Percentiles rank a stretch among this genome's conserved stretches.
phyloP scores from a whole-genome alignment of 2,888 invertebrate species.

The Nysson spinosus region DNA sequence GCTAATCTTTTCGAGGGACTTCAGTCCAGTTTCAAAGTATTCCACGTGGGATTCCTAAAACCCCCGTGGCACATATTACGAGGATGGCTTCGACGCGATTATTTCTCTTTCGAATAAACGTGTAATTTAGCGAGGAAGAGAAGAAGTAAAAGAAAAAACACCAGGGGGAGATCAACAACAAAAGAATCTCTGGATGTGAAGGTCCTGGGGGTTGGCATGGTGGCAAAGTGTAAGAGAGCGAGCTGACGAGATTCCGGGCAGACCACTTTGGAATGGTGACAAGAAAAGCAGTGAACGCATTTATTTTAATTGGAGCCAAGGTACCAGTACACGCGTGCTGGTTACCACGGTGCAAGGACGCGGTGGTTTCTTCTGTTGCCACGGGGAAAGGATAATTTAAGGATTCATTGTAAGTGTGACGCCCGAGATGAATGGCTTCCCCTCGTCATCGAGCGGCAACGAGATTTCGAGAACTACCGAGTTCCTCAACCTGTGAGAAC shows the following conservation, averaged over 20 bases:
- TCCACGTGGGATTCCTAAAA: too few species aligned
- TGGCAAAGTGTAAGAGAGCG: neutral
- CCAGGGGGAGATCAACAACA: constrained; percentile 11
- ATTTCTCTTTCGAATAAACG: too few species aligned
- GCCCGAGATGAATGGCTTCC: constrained; percentile 55
- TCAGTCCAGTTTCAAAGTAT: too few species aligned
- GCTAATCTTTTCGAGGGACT: too few species aligned
- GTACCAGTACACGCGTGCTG: constrained; percentile 45
- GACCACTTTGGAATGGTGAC: constrained; percentile 50
- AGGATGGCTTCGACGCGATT: too few species aligned
- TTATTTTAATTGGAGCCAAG: constrained; percentile 62
- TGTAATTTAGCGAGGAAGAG: neutral
- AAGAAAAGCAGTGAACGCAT: constrained; percentile 63
- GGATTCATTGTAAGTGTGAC: constrained; percentile 58
- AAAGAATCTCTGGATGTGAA: neutral
- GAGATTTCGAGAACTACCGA: constrained; percentile 5
- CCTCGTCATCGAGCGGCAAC: constrained; percentile 50
- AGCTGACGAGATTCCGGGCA: constrained; percentile 50
- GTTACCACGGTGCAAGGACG: constrained; percentile 51
- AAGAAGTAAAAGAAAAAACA: neutral
- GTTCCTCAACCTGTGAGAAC: constrained; percentile 26
- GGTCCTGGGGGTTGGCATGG: neutral
- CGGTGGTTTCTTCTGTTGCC: constrained; percentile 46
- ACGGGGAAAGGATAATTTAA: constrained; percentile 57
- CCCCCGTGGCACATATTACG: too few species aligned